A percentile compares a stretch with the other conserved stretches of the same genome.
Conservation (phyloP, 2,113 vertebrate species). For the Rhadina sibilatrix region DNA sequence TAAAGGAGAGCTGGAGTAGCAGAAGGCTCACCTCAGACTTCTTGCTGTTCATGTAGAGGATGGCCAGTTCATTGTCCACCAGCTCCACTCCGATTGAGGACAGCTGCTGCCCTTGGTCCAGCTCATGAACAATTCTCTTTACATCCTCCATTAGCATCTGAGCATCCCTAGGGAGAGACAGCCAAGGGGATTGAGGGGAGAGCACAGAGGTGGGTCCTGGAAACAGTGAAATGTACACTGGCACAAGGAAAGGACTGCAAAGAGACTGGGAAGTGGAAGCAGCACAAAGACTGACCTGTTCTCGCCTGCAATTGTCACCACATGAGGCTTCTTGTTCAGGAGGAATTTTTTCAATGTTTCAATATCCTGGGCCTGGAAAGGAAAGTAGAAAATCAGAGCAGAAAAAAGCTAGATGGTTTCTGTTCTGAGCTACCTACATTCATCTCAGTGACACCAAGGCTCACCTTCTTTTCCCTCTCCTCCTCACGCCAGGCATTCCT, state of each 20-base stretch:
- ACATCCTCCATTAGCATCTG: slow-evolving; percentile 98
- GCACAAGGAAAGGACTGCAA: neutral
- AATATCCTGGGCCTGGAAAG: slow-evolving; percentile 86
- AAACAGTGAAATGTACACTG: neutral
- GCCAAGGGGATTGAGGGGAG: neutral
- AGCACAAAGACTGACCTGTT: slow-evolving; percentile 79
- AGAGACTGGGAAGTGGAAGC: neutral
- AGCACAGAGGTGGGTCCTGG: neutral
- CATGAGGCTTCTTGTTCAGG: slow-evolving; percentile 93
- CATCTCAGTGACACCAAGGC: neutral
- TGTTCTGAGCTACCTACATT: neutral
- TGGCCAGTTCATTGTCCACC: slow-evolving; percentile 92
- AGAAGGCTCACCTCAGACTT: slow-evolving; percentile 88
- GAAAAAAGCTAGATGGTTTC: neutral
- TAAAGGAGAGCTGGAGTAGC: neutral
- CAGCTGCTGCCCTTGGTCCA: slow-evolving; percentile 92
- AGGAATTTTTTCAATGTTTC: slow-evolving; percentile 95
- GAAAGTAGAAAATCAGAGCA: neutral
- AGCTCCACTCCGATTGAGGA: slow-evolving; percentile 92
- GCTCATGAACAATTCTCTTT: slow-evolving; percentile 90
- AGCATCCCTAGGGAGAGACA: slow-evolving; percentile 82
- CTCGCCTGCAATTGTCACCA: slow-evolving; percentile 92
- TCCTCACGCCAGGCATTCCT: slow-evolving; percentile 96
- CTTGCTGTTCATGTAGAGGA: slow-evolving; percentile 98
- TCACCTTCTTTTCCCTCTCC: slow-evolving; percentile 93